Conservation (phyloP, 2,888 invertebrate genomes). For the Hydraecia micacea region DNA sequence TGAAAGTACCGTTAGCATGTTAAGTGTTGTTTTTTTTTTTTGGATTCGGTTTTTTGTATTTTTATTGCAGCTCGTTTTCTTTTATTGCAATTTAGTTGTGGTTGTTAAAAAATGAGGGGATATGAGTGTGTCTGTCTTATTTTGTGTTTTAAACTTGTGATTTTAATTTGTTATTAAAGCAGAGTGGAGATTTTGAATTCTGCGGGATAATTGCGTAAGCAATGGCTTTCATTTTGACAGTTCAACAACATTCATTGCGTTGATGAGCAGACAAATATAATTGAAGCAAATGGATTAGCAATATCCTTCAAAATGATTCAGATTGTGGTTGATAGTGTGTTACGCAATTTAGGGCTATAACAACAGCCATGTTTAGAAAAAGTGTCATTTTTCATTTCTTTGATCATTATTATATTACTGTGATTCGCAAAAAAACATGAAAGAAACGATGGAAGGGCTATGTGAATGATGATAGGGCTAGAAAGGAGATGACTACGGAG, state of each 20-base stretch:
- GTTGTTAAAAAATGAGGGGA: conserved; percentile 2
- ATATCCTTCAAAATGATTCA: too few relatives aligned
- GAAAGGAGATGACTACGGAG: too few relatives aligned
- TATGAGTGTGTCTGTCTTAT: background rate
- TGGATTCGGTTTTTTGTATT: conserved; percentile 13
- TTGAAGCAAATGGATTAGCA: too few relatives aligned
- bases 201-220: too few relatives aligned
- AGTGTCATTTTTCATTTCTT: background rate
- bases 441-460: too few relatives aligned
- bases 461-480: too few relatives aligned
- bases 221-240: too few relatives aligned
- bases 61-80: conserved; percentile 6
- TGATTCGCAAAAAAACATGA: too few relatives aligned
- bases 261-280: too few relatives aligned
- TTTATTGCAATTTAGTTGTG: conserved; percentile 32
- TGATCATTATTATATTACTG: background rate
- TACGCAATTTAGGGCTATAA: too few relatives aligned
- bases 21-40: conserved; percentile 43
- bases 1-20: conserved; percentile 74
- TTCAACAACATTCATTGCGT: too few relatives aligned
- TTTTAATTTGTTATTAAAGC: background rate
- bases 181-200: background rate
- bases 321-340: too few relatives aligned
- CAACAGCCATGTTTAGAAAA: background rate
- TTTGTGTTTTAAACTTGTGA: background rate